Evolutionary conservation across 2,113 vertebrate species (phyloP).

Genomic region (Myrmophylax atrothorax): DNA sequence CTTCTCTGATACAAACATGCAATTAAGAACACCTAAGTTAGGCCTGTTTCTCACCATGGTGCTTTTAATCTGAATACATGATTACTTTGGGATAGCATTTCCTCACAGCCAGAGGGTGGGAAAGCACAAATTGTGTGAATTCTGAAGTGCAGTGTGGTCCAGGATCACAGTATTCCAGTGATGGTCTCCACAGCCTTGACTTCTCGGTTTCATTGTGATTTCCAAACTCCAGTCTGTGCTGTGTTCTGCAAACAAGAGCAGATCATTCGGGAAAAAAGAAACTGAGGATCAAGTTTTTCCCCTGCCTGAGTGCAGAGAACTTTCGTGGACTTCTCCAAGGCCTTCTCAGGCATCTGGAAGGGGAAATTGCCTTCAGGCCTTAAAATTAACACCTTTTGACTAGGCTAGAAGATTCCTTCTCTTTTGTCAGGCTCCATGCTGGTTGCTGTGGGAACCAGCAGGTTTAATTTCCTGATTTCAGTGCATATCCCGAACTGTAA

Average conservation of each 20-base stretch:
- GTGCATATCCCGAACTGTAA: constrained; percentile 5
- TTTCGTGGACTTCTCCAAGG: not conserved
- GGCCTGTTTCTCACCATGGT: not conserved
- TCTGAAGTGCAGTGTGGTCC: not conserved
- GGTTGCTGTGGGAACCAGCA: constrained; percentile 65
- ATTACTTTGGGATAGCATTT: not conserved
- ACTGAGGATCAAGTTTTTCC: not conserved
- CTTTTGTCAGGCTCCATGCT: constrained; percentile 38
- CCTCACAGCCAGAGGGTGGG: not conserved
- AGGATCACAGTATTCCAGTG: not conserved
- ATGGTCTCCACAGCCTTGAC: not conserved
- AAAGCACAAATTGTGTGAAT: not conserved
- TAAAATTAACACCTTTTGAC: constrained; percentile 40
- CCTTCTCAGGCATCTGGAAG: not conserved
- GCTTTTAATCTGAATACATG: not conserved
- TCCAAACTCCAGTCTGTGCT: not conserved
- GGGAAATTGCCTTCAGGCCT: constrained; percentile 9
- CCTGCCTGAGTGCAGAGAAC: accelerated
- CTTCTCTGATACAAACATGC: not conserved
- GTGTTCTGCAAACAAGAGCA: not conserved
- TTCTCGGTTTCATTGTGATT: not conserved
- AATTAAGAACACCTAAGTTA: not conserved
- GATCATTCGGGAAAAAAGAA: not conserved
- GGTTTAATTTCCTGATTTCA: constrained; percentile 52
- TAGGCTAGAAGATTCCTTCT: constrained; percentile 28